These are phyloP conservation scores for Oligia latruncula DNA, from an alignment of 2,888 invertebrate genomes.

Conservation along the genomic window DNA sequence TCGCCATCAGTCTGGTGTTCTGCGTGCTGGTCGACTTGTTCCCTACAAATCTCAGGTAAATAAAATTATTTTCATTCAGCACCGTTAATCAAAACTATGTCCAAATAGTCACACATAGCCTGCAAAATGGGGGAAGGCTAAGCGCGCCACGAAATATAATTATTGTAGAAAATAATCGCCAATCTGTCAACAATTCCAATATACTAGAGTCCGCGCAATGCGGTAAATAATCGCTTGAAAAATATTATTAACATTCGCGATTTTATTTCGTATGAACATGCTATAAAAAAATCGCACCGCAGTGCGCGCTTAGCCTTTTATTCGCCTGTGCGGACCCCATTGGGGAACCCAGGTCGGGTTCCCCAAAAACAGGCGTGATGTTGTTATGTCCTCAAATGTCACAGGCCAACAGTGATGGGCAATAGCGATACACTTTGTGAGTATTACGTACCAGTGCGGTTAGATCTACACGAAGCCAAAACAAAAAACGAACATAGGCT, in stretches of 20 bases:
- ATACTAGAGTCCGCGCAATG: background rate
- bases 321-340: background rate
- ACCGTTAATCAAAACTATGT: background rate
- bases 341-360: no score
- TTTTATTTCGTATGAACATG: background rate
- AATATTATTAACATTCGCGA: background rate
- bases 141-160: background rate
- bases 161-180: background rate
- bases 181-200: background rate
- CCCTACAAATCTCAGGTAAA: conserved; percentile 94
- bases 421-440: background rate
- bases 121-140: background rate
- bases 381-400: background rate
- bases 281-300: background rate
- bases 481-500: no score
- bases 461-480: no score
- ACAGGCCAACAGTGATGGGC: background rate
- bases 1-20: conserved; percentile 94
- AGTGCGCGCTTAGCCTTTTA: background rate
- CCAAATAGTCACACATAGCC: background rate
- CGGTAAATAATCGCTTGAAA: background rate
- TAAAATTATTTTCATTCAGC: background rate
- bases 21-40: conserved; percentile 95
- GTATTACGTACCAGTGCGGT: background rate
- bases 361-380: no score